Evolutionary conservation across 1,140 invertebrate species (phyloP), one percentile per base, ranked within the genome.

Genomic region (Sitobion miscanthi): DNA sequence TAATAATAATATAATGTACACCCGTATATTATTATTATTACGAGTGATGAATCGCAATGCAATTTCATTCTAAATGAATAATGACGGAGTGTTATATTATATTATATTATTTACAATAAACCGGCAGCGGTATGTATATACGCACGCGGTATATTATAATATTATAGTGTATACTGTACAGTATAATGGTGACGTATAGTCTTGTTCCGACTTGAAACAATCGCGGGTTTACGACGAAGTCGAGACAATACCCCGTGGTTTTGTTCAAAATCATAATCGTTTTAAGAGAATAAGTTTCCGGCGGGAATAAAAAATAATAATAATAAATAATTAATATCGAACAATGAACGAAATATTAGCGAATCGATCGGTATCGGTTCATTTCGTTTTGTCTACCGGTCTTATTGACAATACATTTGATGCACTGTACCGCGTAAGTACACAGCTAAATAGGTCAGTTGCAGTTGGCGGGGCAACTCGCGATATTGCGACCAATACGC

Each of bases 21-120:
- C 62, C 62, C 62, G 62, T 77, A 3, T 30, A 25, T 69, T n/a
- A 30, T n/a, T n/a, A 30, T n/a, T 77, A n/a, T n/a, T 77, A n/a
- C 62, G 62, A 77, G 17, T 77, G 62, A 77, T 77, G 62, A 77
- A 77, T 77, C 62, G 62, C 62, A 17, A n/a, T 77, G 62, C 62
- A 17, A 77, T 77, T 77, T 77, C 30, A 77, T 77, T 77, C n/a
- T 77, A 77, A 77, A 77, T n/a, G 62, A 69, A 69, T 62, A 62
- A 62, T 77, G 62, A 17, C 30, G 30, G 17, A 9, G 14, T n/a
- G n/a, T 11, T n/a, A 20, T n/a, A 4, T 11, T 69, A 14, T 30
- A 69, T 30, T 57, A 69, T 69, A 69, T n/a, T 3, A n/a, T 77
- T 77, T 35, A 77, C 14, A 77, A 77, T n/a, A 35, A 17, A 69